Percentiles rank a stretch among this genome's conserved stretches.
Evolutionary conservation across 2,888 invertebrate species (phyloP).

Genomic region (Stenurella melanura): DNA sequence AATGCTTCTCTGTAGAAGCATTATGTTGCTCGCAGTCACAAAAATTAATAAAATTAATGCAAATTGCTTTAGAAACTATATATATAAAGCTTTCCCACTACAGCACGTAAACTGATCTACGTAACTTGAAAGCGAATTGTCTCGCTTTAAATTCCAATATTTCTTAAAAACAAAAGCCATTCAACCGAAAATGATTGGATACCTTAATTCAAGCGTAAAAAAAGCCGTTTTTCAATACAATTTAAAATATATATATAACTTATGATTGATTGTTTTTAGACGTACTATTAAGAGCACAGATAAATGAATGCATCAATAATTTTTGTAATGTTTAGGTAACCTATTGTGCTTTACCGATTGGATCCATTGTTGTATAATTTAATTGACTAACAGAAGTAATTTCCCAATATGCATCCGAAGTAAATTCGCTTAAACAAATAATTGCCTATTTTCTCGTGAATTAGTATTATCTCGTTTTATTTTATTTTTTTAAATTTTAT

Average conservation of each 20-base stretch:
- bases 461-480: no score
- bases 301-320: conserved; percentile 50
- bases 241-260: conserved; percentile 46
- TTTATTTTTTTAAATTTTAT: no score
- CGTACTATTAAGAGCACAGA: conserved; percentile 28
- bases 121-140: conserved; percentile 68
- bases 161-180: conserved; percentile 67
- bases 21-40: conserved; percentile 58
- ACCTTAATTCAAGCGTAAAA: conserved; percentile 65
- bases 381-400: conserved; percentile 40
- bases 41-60: conserved; percentile 63
- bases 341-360: conserved; percentile 43
- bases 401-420: conserved; percentile 26
- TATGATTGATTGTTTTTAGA: conserved; percentile 42
- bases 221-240: conserved; percentile 58
- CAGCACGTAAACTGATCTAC: conserved; percentile 55
- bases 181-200: conserved; percentile 69
- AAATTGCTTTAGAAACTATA: conserved; percentile 64
- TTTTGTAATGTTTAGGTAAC: conserved; percentile 47
- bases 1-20: conserved; percentile 69
- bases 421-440: neutral
- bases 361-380: conserved; percentile 46
- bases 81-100: conserved; percentile 70
- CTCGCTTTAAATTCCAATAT: conserved; percentile 65
- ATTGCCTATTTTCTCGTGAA: neutral